These are phyloP conservation scores for Hoplias malabaricus DNA, from an alignment of 2,113 vertebrate species.

Conservation along the genomic window DNA sequence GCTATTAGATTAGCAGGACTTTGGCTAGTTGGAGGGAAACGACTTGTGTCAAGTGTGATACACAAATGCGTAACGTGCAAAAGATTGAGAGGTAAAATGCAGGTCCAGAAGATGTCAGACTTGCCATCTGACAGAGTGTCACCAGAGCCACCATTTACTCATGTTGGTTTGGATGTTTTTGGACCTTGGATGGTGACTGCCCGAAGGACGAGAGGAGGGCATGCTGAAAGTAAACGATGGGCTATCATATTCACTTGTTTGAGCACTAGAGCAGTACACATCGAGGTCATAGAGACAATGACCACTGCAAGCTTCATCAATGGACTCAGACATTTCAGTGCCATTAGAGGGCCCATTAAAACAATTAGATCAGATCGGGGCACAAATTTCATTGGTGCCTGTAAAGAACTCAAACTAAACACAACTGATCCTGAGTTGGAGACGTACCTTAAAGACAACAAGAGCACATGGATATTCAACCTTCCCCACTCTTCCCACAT, in stretches of 20 bases:
- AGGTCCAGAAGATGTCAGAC: not conserved
- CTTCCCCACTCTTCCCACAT: not conserved
- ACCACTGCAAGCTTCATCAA: not conserved
- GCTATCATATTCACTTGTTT: not conserved
- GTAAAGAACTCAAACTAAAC: not conserved
- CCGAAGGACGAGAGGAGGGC: not conserved
- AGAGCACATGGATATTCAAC: not conserved
- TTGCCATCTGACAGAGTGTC: conserved; percentile 9
- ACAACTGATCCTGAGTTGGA: not conserved
- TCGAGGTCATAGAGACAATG: too few relatives aligned
- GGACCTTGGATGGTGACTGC: not conserved
- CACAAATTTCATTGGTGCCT: not conserved
- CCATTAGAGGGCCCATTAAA: not conserved
- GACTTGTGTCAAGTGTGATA: not conserved
- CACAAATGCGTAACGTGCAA: not conserved
- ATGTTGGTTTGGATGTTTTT: not conserved
- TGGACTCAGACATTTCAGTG: not conserved
- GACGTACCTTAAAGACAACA: not conserved
- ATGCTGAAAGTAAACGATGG: conserved; percentile 2
- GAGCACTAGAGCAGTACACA: not conserved
- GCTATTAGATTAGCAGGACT: too few relatives aligned
- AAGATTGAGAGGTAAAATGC: too few relatives aligned
- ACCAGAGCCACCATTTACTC: conserved; percentile 17
- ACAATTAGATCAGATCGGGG: not conserved
- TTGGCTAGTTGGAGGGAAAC: not conserved